A percentile compares a stretch with the other conserved stretches of the same genome.
Evolutionary conservation across 2,113 vertebrate species (phyloP).

Genomic region (Mola mola): DNA sequence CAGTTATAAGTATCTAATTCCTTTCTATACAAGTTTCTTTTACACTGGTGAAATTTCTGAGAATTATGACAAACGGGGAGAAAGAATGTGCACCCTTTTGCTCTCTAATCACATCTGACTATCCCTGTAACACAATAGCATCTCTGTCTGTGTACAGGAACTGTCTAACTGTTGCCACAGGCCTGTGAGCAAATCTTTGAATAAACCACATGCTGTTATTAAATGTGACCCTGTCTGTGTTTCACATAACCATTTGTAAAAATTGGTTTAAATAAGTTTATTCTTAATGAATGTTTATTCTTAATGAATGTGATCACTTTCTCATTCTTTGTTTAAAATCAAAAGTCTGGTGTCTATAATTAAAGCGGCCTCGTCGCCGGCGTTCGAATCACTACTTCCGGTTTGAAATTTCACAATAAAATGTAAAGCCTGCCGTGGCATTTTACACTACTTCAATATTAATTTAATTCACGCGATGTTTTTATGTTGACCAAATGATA

Average conservation of each 20-base stretch:
- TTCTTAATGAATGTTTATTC: too few relatives aligned
- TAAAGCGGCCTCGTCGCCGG: too few relatives aligned
- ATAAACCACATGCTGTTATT: neutral
- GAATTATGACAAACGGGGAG: neutral
- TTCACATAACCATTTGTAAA: too few relatives aligned
- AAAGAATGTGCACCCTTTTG: constrained; percentile 3
- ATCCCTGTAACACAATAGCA: constrained; percentile 40
- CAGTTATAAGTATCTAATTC: neutral
- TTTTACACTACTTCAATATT: too few relatives aligned
- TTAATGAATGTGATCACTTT: too few relatives aligned
- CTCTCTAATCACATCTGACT: constrained; percentile 29
- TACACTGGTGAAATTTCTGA: neutral
- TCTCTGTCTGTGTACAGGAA: constrained; percentile 37
- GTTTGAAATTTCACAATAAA: constrained; percentile 35
- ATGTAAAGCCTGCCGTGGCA: too few relatives aligned
- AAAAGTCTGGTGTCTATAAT: too few relatives aligned
- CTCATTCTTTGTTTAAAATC: too few relatives aligned
- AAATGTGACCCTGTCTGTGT: neutral
- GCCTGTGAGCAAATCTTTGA: neutral
- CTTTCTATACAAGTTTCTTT: too few relatives aligned
- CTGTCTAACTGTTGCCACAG: constrained; percentile 8
- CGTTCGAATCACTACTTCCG: constrained; percentile 35
- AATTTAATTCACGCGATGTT: too few relatives aligned
- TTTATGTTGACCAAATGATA: too few relatives aligned
- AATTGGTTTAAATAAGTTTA: too few relatives aligned